Conservation (phyloP, 2,888 invertebrate species). For the Latheticus oryzae region DNA sequence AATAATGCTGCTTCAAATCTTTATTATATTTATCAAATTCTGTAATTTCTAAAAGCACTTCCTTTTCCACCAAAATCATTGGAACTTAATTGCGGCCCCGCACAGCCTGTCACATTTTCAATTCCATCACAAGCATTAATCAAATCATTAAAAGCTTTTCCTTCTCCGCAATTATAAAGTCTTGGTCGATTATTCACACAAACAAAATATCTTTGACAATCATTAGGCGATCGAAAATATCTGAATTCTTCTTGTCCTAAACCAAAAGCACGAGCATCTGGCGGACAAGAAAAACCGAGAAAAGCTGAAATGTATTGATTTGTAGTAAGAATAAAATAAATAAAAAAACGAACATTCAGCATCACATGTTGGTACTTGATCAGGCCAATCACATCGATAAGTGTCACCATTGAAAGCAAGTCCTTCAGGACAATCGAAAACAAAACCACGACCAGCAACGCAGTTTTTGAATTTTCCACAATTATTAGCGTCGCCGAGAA, state of each 20-base stretch:
- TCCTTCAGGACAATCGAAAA: slow-evolving; percentile 85
- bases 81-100: slow-evolving; percentile 51
- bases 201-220: slow-evolving; percentile 84
- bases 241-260: slow-evolving; percentile 66
- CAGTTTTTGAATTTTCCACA: slow-evolving; percentile 88
- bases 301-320: too few relatives aligned
- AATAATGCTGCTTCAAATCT: too few relatives aligned
- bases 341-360: slow-evolving; percentile 74
- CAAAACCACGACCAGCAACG: slow-evolving; percentile 78
- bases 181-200: slow-evolving; percentile 82
- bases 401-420: slow-evolving; percentile 73
- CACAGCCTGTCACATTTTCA: slow-evolving; percentile 82
- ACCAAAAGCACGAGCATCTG: slow-evolving; percentile 64
- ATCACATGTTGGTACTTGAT: slow-evolving; percentile 83
- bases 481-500: slow-evolving; percentile 73
- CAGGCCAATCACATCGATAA: slow-evolving; percentile 90
- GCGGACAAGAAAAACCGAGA: slow-evolving; percentile 85
- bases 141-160: slow-evolving; percentile 81
- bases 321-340: too few relatives aligned
- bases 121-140: slow-evolving; percentile 79
- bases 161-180: slow-evolving; percentile 80
- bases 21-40: background rate
- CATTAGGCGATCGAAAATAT: slow-evolving; percentile 70
- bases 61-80: background rate
- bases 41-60: slow-evolving; percentile 1